phyloP scores from a whole-genome alignment of 2,797 vertebrate genomes.

The Benthosema pterotum region DNA sequence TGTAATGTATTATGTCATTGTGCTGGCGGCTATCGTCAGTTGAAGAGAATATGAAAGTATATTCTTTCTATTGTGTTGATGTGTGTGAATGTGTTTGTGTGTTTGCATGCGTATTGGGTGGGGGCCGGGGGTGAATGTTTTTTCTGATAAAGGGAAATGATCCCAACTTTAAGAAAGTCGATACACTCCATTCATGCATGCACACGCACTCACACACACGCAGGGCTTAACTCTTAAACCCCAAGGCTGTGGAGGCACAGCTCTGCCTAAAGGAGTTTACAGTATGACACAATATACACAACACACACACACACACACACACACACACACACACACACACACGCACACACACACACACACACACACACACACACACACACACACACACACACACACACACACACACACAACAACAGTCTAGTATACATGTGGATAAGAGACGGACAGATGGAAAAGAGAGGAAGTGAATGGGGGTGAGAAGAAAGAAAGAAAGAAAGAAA shows the following conservation, averaged over 20 bases:
- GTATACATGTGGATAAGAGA: constrained; percentile 33
- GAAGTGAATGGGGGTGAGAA: constrained; percentile 45
- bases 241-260: constrained; percentile 85
- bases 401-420: constrained; percentile 74
- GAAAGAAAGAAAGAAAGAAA: constrained; percentile 30
- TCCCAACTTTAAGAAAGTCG: constrained; percentile 83
- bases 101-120: constrained; percentile 1
- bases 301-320: no score
- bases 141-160: constrained; percentile 86
- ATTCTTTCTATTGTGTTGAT: constrained; percentile 72
- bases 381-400: no score
- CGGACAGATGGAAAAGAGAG: constrained; percentile 56
- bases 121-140: constrained; percentile 78
- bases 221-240: constrained; percentile 85
- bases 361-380: no score
- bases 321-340: no score
- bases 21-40: constrained; percentile 60
- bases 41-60: constrained; percentile 60
- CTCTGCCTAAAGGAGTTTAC: constrained; percentile 88
- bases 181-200: constrained; percentile 76
- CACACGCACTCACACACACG: constrained; percentile 27
- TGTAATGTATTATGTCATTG: constrained; percentile 75
- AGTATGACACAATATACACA: constrained; percentile 42
- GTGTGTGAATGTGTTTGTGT: constrained; percentile 4
- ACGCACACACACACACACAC: no score